Percentiles rank a stretch among this genome's conserved stretches.
Conservation (phyloP, 2,888 invertebrate species). For the Orthosia incerta region DNA sequence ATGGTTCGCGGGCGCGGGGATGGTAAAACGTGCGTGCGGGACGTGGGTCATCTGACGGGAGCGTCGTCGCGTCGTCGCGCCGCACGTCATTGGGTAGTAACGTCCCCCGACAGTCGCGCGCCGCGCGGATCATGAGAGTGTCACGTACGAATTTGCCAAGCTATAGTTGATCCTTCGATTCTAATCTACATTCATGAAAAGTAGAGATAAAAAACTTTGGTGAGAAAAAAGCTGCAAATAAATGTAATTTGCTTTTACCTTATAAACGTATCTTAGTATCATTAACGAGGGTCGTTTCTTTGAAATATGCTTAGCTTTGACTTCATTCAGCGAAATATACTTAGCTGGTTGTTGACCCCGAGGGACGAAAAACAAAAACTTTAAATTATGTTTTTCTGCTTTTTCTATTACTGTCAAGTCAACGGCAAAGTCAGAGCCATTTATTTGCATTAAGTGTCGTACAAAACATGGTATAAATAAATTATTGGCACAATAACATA, state of each 20-base stretch:
- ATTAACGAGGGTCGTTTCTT: slow-evolving; percentile 13
- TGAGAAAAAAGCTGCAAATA: not conserved
- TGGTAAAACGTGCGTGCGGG: too few relatives aligned
- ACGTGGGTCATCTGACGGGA: too few relatives aligned
- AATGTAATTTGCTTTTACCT: not conserved
- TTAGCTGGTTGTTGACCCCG: not conserved
- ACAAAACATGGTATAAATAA: too few relatives aligned
- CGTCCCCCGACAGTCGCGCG: too few relatives aligned
- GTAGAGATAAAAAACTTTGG: not conserved
- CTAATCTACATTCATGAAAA: not conserved
- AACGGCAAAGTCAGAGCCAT: too few relatives aligned
- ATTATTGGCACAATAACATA: too few relatives aligned
- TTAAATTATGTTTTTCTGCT: not conserved
- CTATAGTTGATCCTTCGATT: not conserved
- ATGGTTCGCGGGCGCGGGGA: too few relatives aligned
- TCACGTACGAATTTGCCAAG: too few relatives aligned
- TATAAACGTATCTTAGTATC: not conserved
- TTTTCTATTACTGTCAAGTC: not conserved
- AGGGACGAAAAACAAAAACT: not conserved
- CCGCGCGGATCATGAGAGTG: too few relatives aligned
- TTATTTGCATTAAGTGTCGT: too few relatives aligned
- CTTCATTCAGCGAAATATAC: not conserved
- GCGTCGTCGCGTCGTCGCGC: too few relatives aligned
- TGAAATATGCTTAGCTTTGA: slow-evolving; percentile 16
- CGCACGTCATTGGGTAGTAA: too few relatives aligned